Evolutionary conservation across 2,113 vertebrate species (phyloP), one percentile per base, ranked within the genome.

Genomic region (Carlito syrichta): DNA sequence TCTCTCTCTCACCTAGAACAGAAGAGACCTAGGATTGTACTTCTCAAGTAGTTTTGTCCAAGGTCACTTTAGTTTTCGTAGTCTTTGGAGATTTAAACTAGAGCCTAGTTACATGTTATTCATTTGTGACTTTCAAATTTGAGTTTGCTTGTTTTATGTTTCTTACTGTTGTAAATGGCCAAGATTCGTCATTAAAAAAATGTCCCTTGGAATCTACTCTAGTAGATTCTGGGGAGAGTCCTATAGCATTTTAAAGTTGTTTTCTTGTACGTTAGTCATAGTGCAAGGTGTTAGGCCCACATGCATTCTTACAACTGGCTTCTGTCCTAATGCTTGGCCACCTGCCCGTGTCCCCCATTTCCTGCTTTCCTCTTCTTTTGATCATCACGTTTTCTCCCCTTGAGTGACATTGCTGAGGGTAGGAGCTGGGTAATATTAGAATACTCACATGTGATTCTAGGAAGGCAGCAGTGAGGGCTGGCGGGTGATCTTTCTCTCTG

Each of bases 261-360:
- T 77, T 43, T 66, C 27, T 30, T 84, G 8, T 56, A 17, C 22
- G 7, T 8, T 60, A 1, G 25, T 50, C 7, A 20, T 4, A 4
- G 45, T 71, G 22, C 58, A 43, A 8, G 27, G 56, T 78, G 27
- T 63, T 62, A 25, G 43, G 50, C 6, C 45, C 3, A 30, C 12
- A 0, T 43, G 35, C 22, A 0, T 66, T 45, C 63, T 85, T 30
- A 10, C 0, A 3, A 8, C 17, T 40, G 1, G 3, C 40, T 78
- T 25, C 32, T 30, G 25, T 56, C 8, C n/a, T 43, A 54, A 6
- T 8, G 12, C 71, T 11, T 0, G 20, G 25, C 86, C 4, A 0
- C 60, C 23, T 17, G 19, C 71, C 38, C 43, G 58, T 63, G 69
- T 19, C 38, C n/a, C 25, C 25, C 2, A 10, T 11, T 3, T 35